phyloP scores from a whole-genome alignment of 2,797 vertebrate genomes.

The Ficedula albicollis region DNA sequence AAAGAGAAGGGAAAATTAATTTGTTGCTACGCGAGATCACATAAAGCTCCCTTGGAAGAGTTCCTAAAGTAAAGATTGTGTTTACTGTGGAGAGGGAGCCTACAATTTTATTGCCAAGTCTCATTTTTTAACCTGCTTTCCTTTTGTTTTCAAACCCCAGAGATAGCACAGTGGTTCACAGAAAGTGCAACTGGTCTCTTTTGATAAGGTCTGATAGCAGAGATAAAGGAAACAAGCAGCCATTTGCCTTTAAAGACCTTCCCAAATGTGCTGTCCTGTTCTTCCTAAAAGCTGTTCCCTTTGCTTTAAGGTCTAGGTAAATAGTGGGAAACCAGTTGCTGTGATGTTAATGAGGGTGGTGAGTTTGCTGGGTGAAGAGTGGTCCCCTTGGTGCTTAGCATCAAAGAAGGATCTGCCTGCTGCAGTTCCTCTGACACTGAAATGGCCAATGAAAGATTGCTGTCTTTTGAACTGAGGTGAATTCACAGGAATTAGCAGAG shows the following conservation, averaged over 20 bases:
- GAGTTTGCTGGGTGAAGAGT: background rate
- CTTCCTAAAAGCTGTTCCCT: background rate
- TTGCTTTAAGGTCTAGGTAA: background rate
- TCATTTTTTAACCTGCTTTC: background rate
- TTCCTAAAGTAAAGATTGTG: slow-evolving; percentile 24
- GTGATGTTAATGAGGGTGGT: background rate
- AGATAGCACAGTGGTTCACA: background rate
- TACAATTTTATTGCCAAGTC: slow-evolving; percentile 12
- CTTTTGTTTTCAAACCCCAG: slow-evolving; percentile 19
- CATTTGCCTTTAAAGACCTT: slow-evolving; percentile 7
- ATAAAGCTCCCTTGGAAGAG: slow-evolving; percentile 13
- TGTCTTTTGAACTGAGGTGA: background rate
- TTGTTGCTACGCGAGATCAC: background rate
- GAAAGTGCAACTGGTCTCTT: background rate
- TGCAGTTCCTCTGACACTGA: background rate
- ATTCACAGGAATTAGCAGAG: background rate
- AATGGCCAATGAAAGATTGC: background rate
- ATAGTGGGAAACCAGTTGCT: background rate
- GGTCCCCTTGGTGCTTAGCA: background rate
- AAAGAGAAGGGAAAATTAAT: slow-evolving; percentile 16
- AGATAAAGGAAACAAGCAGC: slow-evolving; percentile 17
- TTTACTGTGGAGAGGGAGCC: slow-evolving; percentile 10
- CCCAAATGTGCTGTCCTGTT: background rate
- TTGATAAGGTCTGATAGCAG: background rate
- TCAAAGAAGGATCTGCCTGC: background rate